Evolutionary conservation across 2,888 invertebrate genomes (phyloP), one percentile per base, ranked within the genome.

Genomic region (Volucella bombylans): DNA sequence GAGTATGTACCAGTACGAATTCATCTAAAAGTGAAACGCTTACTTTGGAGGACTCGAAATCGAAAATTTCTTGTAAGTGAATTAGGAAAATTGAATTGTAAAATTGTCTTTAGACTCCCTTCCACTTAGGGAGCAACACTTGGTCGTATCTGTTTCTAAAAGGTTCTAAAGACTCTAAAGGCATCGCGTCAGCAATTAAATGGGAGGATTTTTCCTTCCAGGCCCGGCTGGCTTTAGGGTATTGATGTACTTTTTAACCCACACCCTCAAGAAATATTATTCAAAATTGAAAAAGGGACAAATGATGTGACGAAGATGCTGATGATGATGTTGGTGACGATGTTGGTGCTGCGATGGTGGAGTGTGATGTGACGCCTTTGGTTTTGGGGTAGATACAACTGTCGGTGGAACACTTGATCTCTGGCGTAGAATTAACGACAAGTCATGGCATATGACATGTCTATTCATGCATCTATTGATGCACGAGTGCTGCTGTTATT

Each of bases 81-180:
- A 87, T 87, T 87, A 87, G 61, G 81, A 68, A 87, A 87, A 87
- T 87, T 87, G 81, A 87, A 87, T 87, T 87, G 71, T 43, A 68
- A 79, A 85, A 78, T 80, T 78, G 54, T 65, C 69, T 11, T 39
- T 39, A 52, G 18, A 71, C 41, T 41, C 43, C 59, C 54, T 67
- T 55, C 31, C 41, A 50, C 50, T 8, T 39, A 9, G 55, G 45
- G 18, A 54, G 71, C 62, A 64, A 57, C 65, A 72, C 68, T 79
- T 57, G 74, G 64, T 61, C 65, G 74, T 74, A 67, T 69, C 64
- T 47, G 80, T 83, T 79, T 69, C 45, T 15, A 54, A 71, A 65
- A 68, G 49, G 52, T n/a, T 14, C 49, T 10, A 11, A 47, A 47
- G 43, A 23, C 76, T 71, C 59, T 52, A 54, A 74, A 71, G 69